Conservation (phyloP, 2,113 vertebrate species). For the Ceuthmochares aereus region DNA sequence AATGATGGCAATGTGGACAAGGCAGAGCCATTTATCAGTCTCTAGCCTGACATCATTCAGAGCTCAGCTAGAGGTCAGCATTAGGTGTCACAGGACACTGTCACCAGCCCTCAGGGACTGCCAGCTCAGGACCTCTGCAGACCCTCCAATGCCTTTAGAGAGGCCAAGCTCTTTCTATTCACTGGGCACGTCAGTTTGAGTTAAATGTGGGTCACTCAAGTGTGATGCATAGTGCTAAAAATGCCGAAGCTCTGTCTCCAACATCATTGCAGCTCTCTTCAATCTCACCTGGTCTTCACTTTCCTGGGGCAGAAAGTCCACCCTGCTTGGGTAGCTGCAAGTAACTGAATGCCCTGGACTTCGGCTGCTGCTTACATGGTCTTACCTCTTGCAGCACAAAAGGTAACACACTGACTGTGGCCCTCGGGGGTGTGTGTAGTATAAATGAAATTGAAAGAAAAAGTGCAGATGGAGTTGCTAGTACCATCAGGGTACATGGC, state of each 20-base stretch:
- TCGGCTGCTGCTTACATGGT: not conserved
- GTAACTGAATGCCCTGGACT: not conserved
- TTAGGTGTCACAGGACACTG: not conserved
- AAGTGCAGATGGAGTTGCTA: not conserved
- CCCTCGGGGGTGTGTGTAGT: not conserved
- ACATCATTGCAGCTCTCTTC: not conserved
- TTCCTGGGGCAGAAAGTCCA: not conserved
- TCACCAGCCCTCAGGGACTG: not conserved
- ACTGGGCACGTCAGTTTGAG: not conserved
- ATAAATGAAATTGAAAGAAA: not conserved
- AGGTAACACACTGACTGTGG: not conserved
- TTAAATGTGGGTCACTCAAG: not conserved
- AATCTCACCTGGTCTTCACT: not conserved
- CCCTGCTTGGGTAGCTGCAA: not conserved
- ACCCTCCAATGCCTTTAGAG: not conserved
- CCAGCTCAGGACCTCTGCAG: not conserved
- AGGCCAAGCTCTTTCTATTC: not conserved
- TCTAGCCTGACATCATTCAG: not conserved
- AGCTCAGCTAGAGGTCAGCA: not conserved
- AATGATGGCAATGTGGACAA: not conserved
- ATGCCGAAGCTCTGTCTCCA: fast-evolving
- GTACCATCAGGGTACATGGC: not conserved
- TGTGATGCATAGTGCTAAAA: not conserved
- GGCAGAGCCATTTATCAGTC: not conserved
- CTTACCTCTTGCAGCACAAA: not conserved